Percentiles rank a stretch among this genome's conserved stretches.
phyloP scores from a whole-genome alignment of 2,888 invertebrate genomes.

The Calliopum simillimum region DNA sequence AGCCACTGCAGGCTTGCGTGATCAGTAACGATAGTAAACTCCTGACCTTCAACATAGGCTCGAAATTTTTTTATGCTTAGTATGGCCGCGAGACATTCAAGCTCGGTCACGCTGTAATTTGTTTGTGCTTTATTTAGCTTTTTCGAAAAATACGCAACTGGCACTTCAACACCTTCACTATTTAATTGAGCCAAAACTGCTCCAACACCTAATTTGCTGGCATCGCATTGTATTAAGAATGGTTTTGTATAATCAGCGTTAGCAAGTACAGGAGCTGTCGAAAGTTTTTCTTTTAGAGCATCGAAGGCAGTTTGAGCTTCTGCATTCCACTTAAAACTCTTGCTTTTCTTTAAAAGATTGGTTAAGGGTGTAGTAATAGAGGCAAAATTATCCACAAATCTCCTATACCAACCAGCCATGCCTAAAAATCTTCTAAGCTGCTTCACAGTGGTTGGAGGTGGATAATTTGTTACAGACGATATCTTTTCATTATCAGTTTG shows the following conservation, averaged over 20 bases:
- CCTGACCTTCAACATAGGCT: conserved; percentile 24
- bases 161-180: too few species aligned
- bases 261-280: too few species aligned
- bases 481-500: conserved; percentile 23
- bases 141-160: too few species aligned
- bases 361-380: conserved; percentile 39
- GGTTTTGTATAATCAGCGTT: too few species aligned
- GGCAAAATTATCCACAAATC: conserved; percentile 41
- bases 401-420: conserved; percentile 33
- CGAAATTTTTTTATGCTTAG: conserved; percentile 19
- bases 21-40: conserved; percentile 16
- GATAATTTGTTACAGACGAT: conserved; percentile 14
- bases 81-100: conserved; percentile 10
- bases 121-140: conserved; percentile 24
- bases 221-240: too few species aligned
- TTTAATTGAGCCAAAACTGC: too few species aligned
- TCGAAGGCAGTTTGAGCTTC: conserved; percentile 35
- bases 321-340: conserved; percentile 28
- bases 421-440: conserved; percentile 25
- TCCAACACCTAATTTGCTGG: too few species aligned
- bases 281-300: conserved; percentile 21
- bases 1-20: conserved; percentile 25
- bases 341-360: conserved; percentile 34
- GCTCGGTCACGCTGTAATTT: conserved; percentile 14
- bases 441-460: conserved; percentile 13